Evolutionary conservation across 1,140 invertebrate species (phyloP).

Genomic region (Bombus polaris): DNA sequence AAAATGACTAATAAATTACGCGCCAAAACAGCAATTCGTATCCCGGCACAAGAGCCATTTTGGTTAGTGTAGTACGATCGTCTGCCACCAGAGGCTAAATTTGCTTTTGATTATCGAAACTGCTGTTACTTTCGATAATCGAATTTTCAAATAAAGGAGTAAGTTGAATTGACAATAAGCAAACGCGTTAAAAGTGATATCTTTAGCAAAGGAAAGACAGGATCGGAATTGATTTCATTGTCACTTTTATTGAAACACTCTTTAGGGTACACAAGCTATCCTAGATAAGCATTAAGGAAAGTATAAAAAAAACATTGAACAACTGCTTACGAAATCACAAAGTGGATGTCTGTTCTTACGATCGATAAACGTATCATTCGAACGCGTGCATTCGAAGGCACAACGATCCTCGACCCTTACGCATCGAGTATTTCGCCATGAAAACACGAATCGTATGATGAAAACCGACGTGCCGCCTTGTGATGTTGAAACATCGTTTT

Average conservation of each 20-base stretch:
- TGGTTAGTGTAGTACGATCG: not conserved
- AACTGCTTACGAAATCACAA: conserved; percentile 81
- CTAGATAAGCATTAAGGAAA: conserved; percentile 81
- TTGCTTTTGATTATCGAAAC: not conserved
- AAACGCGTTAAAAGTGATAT: not conserved
- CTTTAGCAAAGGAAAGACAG: not conserved
- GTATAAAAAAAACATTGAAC: conserved; percentile 77
- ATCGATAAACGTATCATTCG: conserved; percentile 71
- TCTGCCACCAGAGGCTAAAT: not conserved
- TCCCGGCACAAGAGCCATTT: not conserved
- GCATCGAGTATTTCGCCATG: conserved; percentile 77
- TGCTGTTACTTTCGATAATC: not conserved
- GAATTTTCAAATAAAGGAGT: not conserved
- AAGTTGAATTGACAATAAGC: not conserved
- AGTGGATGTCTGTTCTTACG: conserved; percentile 75
- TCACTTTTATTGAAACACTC: conserved; percentile 83
- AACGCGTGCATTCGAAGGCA: conserved; percentile 79
- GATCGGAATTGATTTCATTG: conserved; percentile 67
- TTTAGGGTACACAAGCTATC: conserved; percentile 80
- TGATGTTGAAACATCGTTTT: not conserved
- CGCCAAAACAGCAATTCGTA: not conserved
- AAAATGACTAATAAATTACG: not conserved
- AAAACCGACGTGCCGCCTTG: not conserved
- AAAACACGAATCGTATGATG: conserved; percentile 66
- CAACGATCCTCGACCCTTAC: conserved; percentile 83